Conservation (phyloP, 2,888 invertebrate genomes). For the Enoplolaimus lenunculus region DNA sequence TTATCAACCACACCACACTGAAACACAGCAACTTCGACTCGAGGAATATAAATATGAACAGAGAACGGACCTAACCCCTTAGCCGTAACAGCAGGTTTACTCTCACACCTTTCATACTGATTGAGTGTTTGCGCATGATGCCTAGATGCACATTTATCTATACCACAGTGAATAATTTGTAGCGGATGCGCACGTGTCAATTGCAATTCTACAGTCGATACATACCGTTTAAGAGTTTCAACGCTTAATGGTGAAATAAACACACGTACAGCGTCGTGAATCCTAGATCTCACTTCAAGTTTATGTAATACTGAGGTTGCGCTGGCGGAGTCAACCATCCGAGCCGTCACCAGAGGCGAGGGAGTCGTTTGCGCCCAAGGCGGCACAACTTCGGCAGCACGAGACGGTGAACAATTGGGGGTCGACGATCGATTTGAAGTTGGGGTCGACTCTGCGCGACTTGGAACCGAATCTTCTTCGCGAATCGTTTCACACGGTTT, state of each 20-base stretch:
- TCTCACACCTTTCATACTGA: background rate
- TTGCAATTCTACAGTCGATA: background rate
- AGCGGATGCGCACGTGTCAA: background rate
- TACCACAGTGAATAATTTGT: background rate
- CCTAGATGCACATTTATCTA: background rate
- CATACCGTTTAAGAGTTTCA: constrained; percentile 9
- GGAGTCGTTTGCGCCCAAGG: too few relatives aligned
- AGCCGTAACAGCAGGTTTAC: background rate
- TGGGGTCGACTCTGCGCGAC: background rate
- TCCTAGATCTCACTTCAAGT: background rate
- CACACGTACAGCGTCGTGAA: background rate
- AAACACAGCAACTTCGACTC: constrained; percentile 23
- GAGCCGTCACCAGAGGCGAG: too few relatives aligned
- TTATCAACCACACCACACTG: constrained; percentile 26
- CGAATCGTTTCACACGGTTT: background rate
- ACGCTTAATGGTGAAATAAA: constrained; percentile 1
- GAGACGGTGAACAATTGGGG: background rate
- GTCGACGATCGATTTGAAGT: background rate
- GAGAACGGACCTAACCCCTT: background rate
- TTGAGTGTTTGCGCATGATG: constrained; percentile 4
- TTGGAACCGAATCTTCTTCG: background rate
- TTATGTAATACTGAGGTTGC: too few relatives aligned
- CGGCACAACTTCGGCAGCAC: background rate
- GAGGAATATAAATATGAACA: constrained; percentile 20
- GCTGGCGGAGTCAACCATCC: too few relatives aligned